phyloP scores from a whole-genome alignment of 2,888 invertebrate genomes.

The Nudaria mundana region DNA sequence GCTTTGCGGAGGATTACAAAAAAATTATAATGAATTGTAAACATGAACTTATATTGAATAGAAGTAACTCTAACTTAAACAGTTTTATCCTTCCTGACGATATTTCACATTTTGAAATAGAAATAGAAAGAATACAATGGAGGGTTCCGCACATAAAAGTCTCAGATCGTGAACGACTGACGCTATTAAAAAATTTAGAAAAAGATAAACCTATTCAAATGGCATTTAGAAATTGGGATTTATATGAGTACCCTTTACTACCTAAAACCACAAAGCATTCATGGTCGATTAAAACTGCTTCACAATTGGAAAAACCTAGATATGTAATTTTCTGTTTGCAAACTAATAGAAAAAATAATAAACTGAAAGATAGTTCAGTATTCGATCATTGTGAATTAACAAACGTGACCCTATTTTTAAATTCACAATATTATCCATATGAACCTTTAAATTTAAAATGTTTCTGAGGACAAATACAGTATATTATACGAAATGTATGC shows the following conservation, averaged over 20 bases:
- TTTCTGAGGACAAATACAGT: slow-evolving; percentile 15
- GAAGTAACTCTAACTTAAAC: too few relatives aligned
- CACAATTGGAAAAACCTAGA: slow-evolving; percentile 45
- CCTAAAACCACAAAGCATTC: slow-evolving; percentile 37
- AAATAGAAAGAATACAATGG: too few relatives aligned
- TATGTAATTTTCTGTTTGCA: slow-evolving; percentile 33
- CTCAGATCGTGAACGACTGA: too few relatives aligned
- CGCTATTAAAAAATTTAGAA: slow-evolving; percentile 25
- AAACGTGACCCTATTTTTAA: slow-evolving; percentile 41
- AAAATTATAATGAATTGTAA: too few relatives aligned
- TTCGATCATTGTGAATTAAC: slow-evolving; percentile 39
- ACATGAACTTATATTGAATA: too few relatives aligned
- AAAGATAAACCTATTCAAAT: slow-evolving; percentile 37
- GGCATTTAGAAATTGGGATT: slow-evolving; percentile 47
- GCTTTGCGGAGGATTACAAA: too few relatives aligned
- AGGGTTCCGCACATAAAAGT: too few relatives aligned
- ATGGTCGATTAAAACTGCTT: slow-evolving; percentile 40
- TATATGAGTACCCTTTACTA: slow-evolving; percentile 46
- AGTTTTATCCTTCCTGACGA: too few relatives aligned
- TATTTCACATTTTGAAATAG: too few relatives aligned
- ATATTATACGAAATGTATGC: slow-evolving; percentile 27
- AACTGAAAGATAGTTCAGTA: slow-evolving; percentile 8
- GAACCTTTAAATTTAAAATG: slow-evolving; percentile 26
- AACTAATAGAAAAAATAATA: slow-evolving; percentile 4
- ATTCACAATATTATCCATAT: slow-evolving; percentile 32